Evolutionary conservation across 1,140 invertebrate species (phyloP), one percentile per base, ranked within the genome.

Genomic region (Bombyx mandarina): DNA sequence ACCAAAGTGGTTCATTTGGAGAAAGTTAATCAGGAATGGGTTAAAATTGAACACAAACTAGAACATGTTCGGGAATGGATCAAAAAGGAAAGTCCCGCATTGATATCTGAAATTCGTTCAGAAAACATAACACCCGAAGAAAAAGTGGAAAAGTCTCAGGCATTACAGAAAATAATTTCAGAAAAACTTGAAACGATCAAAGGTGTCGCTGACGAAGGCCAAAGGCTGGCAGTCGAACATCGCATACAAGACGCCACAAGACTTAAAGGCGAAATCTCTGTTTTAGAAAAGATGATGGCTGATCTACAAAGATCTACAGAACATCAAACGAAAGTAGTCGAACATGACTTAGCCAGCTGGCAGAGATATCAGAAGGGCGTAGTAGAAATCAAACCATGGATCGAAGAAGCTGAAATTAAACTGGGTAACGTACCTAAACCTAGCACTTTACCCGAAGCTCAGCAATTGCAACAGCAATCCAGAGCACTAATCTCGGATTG

Each of bases 381-480:
- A 42, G 90, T 94, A 56, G 91, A 95, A 79, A 90, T 98, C 42
- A 94, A 94, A 77, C 96, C 96, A 2, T 97, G 96, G 93, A 91
- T 98, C 57, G 94, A 97, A 73, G 90, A 95, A 74, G 94, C 94
- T 26, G 96, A 98, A 89, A 87, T 93, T 8, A 93, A 93, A 79
- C 88, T 94, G 43, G 91, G 92, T 56, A 90, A 91, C 62, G 79
- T 94, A 46, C 90, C 93, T 65, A 93, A 94, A 81, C 94, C 94
- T n/a, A 79, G 92, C 2, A 93, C 91, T 51, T 83, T 98, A 26
- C 81, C 92, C 63, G 96, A 98, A 89, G 95, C 95, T 1, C 89
- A 93, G 60, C 90, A 93, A 67, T 89, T 95, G 75, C 90, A 95
- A 74, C 88, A 93, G 57, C 90, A 91, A 64, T 92, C 92, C 44